Conservation (phyloP, 1,140 invertebrate species). For the Neodiprion lecontei region DNA sequence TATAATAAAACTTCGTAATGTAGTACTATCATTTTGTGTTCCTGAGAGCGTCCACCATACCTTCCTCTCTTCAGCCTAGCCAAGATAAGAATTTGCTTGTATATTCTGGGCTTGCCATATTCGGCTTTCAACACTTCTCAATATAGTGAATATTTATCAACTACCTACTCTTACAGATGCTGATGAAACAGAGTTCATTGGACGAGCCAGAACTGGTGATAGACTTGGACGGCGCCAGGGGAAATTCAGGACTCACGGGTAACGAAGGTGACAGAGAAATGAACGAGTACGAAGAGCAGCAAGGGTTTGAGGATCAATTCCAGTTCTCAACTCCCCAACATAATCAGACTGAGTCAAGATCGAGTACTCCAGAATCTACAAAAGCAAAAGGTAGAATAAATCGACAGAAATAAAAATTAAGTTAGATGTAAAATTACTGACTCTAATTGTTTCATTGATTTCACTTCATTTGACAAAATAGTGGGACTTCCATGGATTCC, state of each 20-base stretch:
- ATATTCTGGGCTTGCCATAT: background rate
- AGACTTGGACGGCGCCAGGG: constrained; percentile 65
- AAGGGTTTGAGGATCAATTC: constrained; percentile 1
- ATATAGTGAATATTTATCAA: constrained; percentile 11
- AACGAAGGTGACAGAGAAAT: constrained; percentile 48
- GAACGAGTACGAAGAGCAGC: constrained; percentile 38
- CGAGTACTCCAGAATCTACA: background rate
- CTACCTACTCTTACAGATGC: constrained; percentile 64
- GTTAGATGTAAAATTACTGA: background rate
- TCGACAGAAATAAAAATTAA: background rate
- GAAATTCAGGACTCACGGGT: constrained; percentile 28
- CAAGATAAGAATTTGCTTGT: too few relatives aligned
- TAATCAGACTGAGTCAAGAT: background rate
- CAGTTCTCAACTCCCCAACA: constrained; percentile 13
- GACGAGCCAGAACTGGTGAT: constrained; percentile 84
- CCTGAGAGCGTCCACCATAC: too few relatives aligned
- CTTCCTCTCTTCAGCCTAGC: too few relatives aligned
- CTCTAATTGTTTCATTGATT: constrained; percentile 5
- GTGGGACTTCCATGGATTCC: constrained; percentile 90
- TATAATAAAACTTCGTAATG: too few relatives aligned
- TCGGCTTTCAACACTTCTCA: constrained; percentile 19
- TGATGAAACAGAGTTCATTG: constrained; percentile 93
- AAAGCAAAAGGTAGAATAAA: background rate
- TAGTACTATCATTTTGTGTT: too few relatives aligned
- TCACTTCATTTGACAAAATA: constrained; percentile 20